Evolutionary conservation across 37 sponge, comb jelly and placozoan genomes (phyloP), one percentile per base, ranked within the genome.

Genomic region (Diacarnus erythraeanus): DNA sequence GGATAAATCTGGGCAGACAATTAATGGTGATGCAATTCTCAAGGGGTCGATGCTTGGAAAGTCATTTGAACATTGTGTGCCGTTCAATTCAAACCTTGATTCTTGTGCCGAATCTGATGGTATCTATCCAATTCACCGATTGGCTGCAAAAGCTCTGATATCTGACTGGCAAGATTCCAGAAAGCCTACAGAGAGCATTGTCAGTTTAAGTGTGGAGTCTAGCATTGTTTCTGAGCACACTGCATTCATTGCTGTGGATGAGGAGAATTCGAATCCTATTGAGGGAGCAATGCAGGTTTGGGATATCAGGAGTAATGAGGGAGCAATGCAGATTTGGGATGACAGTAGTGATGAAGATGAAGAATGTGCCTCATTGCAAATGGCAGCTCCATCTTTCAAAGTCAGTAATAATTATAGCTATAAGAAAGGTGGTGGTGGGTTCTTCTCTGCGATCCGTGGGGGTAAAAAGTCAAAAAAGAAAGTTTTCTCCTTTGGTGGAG

Each of bases 241-340:
- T 35, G 91, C 88, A 2, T 91, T 69, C 65, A 58, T 91, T 43
- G 92, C 92, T 30, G 69, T 91, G 17, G 92, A 91, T 70, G 88
- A 83, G 38, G 82, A 85, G 36, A 71, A 74, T 57, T 47, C 72
- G 61, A 67, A 85, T 29, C 90, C 90, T 29, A 77, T 90, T 0
- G 68, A 81, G 43, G 90, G 90, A 17, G 80, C 86, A 29, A 69
- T 90, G 57, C 73, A 85, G 73, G 59, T 64, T 1, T 89, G 80
- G 80, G 85, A 89, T 71, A n/a, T n/a, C n/a, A n/a, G n/a, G n/a
- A n/a, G n/a, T 29, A 77, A 85, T 0, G 68, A 81, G 43, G 90
- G 90, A 17, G 80, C 86, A 29, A 69, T 90, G 57, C 73, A 85
- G 73, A 69, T 64, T 1, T 89, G 80, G 80, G 85, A 89, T 71